Evolutionary conservation across 1,140 invertebrate species (phyloP).

Genomic region (Neelides sp.): DNA sequence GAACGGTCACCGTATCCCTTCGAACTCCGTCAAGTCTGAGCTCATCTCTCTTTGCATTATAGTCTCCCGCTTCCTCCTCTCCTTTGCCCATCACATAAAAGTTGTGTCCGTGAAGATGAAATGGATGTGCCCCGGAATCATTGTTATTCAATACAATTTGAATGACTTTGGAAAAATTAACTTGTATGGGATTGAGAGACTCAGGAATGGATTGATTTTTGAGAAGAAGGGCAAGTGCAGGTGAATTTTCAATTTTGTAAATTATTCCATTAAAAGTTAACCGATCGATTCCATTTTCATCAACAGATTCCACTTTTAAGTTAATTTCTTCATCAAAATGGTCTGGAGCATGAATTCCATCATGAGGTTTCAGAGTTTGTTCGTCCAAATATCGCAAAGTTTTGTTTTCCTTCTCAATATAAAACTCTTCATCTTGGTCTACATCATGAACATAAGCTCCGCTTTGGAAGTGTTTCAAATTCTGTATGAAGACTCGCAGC

Average conservation of each 20-base stretch:
- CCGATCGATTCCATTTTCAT: neutral
- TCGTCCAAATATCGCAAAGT: too few relatives aligned
- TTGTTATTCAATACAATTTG: conserved; percentile 16
- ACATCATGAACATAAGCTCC: too few relatives aligned
- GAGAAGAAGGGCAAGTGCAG: neutral
- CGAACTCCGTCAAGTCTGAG: conserved; percentile 3
- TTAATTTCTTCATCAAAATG: neutral
- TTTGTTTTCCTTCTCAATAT: too few relatives aligned
- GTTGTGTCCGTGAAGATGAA: conserved; percentile 21
- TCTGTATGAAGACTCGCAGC: too few relatives aligned
- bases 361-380: conserved; percentile 1
- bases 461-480: too few relatives aligned
- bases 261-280: neutral
- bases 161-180: neutral
- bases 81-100: conserved; percentile 19
- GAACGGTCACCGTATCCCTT: conserved; percentile 4
- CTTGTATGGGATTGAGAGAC: neutral
- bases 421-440: too few relatives aligned
- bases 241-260: neutral
- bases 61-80: neutral
- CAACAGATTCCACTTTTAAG: neutral
- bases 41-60: neutral
- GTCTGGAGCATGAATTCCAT: neutral
- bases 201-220: neutral
- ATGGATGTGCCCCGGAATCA: conserved; percentile 5